Evolutionary conservation across 2,888 invertebrate species (phyloP).

Genomic region (Rotaria magnacalcarata): DNA sequence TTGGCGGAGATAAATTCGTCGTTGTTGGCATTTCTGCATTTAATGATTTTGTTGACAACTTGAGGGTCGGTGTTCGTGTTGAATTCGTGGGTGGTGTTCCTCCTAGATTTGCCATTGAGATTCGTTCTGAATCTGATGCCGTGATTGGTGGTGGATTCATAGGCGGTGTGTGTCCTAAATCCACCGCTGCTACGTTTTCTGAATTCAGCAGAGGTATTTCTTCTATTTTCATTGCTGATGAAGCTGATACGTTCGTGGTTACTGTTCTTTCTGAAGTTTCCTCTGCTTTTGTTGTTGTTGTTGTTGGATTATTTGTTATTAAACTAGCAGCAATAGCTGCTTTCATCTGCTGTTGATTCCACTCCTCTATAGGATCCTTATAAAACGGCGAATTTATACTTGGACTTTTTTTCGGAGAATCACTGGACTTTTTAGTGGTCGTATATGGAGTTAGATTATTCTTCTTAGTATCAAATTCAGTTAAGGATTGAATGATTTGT

Average conservation of each 20-base stretch:
- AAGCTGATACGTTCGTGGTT: not conserved
- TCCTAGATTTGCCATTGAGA: not conserved
- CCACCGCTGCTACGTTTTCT: too few species aligned
- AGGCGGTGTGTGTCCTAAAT: not conserved
- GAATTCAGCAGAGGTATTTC: too few species aligned
- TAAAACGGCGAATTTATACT: too few species aligned
- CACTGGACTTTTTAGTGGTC: too few species aligned
- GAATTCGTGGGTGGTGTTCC: not conserved
- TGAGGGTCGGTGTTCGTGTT: not conserved
- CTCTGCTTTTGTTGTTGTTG: not conserved
- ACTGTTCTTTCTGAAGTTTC: not conserved
- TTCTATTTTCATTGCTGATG: too few species aligned
- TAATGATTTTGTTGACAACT: too few species aligned
- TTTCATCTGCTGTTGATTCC: not conserved
- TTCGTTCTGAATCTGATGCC: too few species aligned
- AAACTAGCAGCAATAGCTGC: not conserved
- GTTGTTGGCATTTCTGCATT: too few species aligned
- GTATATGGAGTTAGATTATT: too few species aligned
- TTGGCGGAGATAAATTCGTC: not conserved
- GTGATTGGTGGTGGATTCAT: not conserved
- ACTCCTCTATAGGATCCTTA: not conserved
- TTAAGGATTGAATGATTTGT: too few species aligned
- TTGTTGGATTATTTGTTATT: not conserved
- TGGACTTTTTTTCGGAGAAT: too few species aligned
- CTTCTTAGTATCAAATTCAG: too few species aligned